These are phyloP conservation scores for Leucoraja erinaceus DNA, from an alignment of 2,113 vertebrate genomes.

Conservation along the genomic window DNA sequence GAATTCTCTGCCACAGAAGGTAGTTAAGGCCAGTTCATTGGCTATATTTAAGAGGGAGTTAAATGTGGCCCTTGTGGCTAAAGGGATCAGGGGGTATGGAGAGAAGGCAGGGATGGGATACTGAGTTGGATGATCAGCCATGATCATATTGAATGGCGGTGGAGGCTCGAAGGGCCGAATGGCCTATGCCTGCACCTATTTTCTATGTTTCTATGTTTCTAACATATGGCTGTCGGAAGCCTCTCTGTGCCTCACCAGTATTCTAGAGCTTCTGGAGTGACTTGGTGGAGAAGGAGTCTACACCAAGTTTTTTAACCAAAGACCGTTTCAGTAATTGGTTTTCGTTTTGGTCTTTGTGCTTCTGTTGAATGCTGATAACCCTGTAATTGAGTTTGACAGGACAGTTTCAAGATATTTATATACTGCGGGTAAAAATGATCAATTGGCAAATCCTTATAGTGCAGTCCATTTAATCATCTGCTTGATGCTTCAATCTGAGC, in stretches of 20 bases:
- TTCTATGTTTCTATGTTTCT: too few relatives aligned
- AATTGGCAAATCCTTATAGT: constrained; percentile 22
- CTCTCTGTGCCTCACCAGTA: background rate
- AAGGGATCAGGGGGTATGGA: too few relatives aligned
- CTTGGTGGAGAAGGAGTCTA: background rate
- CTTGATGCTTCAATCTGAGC: background rate
- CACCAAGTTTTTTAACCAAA: background rate
- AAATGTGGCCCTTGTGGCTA: too few relatives aligned
- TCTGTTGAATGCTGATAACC: constrained; percentile 11
- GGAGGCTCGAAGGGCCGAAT: too few relatives aligned
- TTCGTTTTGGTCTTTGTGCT: background rate
- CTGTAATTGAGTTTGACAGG: constrained; percentile 25
- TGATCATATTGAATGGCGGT: too few relatives aligned
- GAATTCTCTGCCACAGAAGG: too few relatives aligned
- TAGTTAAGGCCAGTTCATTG: too few relatives aligned
- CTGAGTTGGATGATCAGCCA: too few relatives aligned
- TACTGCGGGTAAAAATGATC: constrained; percentile 27
- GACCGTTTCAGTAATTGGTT: background rate
- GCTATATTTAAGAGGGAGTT: too few relatives aligned
- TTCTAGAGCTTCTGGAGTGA: background rate
- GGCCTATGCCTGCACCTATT: too few relatives aligned
- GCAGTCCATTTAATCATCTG: constrained; percentile 28
- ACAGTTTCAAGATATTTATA: constrained; percentile 32
- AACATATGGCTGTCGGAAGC: background rate
- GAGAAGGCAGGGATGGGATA: too few relatives aligned